Percentiles rank a stretch among this genome's conserved stretches.
phyloP scores from a whole-genome alignment of 2,888 invertebrate species.

The Volucella inflata region DNA sequence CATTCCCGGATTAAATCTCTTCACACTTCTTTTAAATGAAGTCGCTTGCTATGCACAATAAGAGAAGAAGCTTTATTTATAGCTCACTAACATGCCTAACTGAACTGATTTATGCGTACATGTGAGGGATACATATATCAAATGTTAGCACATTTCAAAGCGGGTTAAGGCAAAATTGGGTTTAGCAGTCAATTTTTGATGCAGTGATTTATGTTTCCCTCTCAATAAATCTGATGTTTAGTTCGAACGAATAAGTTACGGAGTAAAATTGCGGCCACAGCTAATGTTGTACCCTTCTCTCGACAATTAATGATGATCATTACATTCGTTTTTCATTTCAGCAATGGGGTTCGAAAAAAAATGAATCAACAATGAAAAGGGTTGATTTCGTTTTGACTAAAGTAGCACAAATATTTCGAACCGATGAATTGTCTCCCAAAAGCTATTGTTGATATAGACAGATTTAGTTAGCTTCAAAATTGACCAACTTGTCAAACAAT shows the following conservation, averaged over 20 bases:
- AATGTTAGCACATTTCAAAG: slow-evolving; percentile 46
- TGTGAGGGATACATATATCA: slow-evolving; percentile 56
- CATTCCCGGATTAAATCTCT: neutral
- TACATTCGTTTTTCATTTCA: slow-evolving; percentile 58
- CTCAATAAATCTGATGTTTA: slow-evolving; percentile 37
- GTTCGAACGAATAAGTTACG: slow-evolving; percentile 37
- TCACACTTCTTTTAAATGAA: neutral
- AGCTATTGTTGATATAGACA: too few relatives aligned
- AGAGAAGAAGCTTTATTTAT: neutral
- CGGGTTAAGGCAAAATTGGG: slow-evolving; percentile 20
- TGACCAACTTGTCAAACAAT: too few relatives aligned
- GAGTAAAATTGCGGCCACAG: slow-evolving; percentile 37
- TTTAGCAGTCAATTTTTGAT: slow-evolving; percentile 59
- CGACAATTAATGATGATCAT: slow-evolving; percentile 53
- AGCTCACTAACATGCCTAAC: slow-evolving; percentile 30
- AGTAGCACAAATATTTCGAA: too few relatives aligned
- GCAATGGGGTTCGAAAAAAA: slow-evolving; percentile 24
- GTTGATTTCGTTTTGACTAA: too few relatives aligned
- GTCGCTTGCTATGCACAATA: neutral
- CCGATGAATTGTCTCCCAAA: too few relatives aligned
- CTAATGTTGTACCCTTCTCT: slow-evolving; percentile 47
- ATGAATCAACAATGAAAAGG: neutral
- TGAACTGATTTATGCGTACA: slow-evolving; percentile 59
- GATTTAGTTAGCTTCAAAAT: too few relatives aligned
- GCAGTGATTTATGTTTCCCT: slow-evolving; percentile 60